Percentiles rank a stretch among this genome's conserved stretches.
Conservation (phyloP, 2,797 vertebrate species). For the Cercopithecus neglectus region DNA sequence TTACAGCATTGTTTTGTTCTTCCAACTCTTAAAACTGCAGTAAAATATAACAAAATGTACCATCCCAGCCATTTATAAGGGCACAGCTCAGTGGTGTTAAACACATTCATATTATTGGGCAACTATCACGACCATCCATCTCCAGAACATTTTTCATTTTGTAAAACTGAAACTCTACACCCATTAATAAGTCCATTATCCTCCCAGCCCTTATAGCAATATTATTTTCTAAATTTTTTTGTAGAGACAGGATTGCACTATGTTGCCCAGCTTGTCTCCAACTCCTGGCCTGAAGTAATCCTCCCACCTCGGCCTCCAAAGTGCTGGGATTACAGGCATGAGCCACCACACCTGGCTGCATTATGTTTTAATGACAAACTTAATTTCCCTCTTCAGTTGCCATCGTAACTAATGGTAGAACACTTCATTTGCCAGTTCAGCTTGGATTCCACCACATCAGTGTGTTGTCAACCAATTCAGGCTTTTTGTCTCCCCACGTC, state of each 20-base stretch:
- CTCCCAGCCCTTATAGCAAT: neutral
- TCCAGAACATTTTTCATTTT: neutral
- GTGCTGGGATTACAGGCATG: too few relatives aligned
- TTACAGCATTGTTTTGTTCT: neutral
- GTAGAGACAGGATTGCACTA: too few relatives aligned
- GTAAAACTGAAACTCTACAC: neutral
- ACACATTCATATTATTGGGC: neutral
- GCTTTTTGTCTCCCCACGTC: rapidly evolving
- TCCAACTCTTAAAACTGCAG: neutral
- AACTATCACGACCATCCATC: neutral
- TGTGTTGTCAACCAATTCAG: neutral
- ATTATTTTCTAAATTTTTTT: too few relatives aligned
- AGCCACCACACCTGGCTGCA: too few relatives aligned
- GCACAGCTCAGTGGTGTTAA: neutral
- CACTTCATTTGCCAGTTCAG: neutral
- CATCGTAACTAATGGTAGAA: rapidly evolving
- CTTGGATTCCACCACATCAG: neutral
- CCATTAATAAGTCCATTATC: neutral
- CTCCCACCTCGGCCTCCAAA: too few relatives aligned
- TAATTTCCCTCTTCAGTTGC: neutral
- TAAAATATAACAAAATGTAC: neutral
- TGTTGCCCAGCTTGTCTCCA: too few relatives aligned
- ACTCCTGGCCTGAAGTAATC: too few relatives aligned
- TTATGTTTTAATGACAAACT: neutral
- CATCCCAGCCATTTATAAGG: neutral